Conservation (phyloP, 2,888 invertebrate species). For the Ferdinandea cuprea region DNA sequence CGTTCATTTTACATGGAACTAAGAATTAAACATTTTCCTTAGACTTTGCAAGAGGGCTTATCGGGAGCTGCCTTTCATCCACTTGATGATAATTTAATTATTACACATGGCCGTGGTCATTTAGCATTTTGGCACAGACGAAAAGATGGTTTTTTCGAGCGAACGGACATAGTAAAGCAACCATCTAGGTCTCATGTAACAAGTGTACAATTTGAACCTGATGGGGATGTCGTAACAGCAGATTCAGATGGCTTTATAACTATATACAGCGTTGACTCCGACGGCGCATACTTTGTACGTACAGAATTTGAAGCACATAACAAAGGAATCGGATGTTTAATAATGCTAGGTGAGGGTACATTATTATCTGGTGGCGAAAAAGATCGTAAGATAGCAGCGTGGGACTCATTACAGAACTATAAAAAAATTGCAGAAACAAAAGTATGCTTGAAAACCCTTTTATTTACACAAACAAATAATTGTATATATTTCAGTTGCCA, state of each 20-base stretch:
- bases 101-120: constrained; percentile 96
- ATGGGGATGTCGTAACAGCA: constrained; percentile 95
- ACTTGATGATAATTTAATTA: constrained; percentile 93
- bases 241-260: constrained; percentile 96
- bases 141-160: constrained; percentile 95
- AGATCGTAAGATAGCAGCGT: constrained; percentile 94
- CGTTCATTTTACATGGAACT: background rate
- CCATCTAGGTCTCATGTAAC: constrained; percentile 93
- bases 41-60: constrained; percentile 95
- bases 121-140: constrained; percentile 96
- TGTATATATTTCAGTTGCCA: constrained; percentile 86
- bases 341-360: constrained; percentile 95
- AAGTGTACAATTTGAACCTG: constrained; percentile 94
- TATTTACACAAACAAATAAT: too few species aligned
- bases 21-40: constrained; percentile 50
- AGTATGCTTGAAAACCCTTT: constrained; percentile 82
- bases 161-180: constrained; percentile 95
- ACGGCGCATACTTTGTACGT: constrained; percentile 93
- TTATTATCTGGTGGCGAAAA: constrained; percentile 95
- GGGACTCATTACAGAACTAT: constrained; percentile 95
- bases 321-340: constrained; percentile 93
- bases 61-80: constrained; percentile 96
- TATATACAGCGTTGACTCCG: constrained; percentile 94
- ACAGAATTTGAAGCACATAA: constrained; percentile 95
- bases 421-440: constrained; percentile 95